These are phyloP conservation scores for Eupithecia exiguata DNA, from an alignment of 2,888 invertebrate genomes.

Conservation along the genomic window DNA sequence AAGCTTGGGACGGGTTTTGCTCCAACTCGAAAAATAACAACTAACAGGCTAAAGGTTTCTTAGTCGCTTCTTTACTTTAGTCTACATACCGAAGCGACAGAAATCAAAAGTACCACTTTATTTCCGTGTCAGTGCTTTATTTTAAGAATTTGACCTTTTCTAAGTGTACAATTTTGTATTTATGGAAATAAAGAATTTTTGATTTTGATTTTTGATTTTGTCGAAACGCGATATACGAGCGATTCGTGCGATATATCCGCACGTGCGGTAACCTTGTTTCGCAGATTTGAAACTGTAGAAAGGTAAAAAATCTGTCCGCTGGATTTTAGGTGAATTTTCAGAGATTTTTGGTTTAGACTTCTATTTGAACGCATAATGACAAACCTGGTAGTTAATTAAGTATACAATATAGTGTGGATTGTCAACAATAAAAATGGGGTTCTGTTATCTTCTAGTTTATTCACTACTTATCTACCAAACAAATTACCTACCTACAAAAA, in stretches of 20 bases:
- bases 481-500: background rate
- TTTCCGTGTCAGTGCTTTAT: no score
- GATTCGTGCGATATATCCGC: constrained; percentile 46
- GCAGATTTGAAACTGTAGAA: constrained; percentile 4
- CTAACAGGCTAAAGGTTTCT: no score
- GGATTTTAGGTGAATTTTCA: background rate
- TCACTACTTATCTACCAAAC: background rate
- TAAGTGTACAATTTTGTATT: no score
- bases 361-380: background rate
- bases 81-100: no score
- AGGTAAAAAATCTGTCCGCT: background rate
- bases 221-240: constrained; percentile 54
- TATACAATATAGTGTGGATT: background rate
- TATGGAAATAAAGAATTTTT: no score
- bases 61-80: no score
- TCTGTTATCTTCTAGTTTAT: background rate
- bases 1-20: no score
- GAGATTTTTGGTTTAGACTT: background rate
- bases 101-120: no score
- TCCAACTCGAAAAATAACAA: no score
- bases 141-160: no score
- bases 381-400: background rate
- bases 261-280: constrained; percentile 45
- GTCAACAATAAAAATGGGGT: background rate
- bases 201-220: no score